A percentile compares a stretch with the other conserved stretches of the same genome.
These are phyloP conservation scores for Charina bottae DNA, from an alignment of 2,113 vertebrate species.

Conservation along the genomic window DNA sequence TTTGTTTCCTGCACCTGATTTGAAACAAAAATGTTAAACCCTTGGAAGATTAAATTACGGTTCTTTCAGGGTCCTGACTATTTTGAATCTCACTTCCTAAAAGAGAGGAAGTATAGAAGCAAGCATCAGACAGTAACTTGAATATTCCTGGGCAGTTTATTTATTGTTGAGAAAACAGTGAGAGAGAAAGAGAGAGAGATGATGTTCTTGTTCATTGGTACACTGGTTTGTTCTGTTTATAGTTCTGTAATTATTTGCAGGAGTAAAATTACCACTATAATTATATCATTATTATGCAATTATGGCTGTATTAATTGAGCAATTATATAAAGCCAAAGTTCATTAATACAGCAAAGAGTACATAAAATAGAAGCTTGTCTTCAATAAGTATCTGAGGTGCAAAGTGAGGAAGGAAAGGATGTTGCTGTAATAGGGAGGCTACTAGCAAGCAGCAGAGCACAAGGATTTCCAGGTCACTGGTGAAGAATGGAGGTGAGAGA, in stretches of 20 bases:
- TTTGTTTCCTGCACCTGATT: not conserved
- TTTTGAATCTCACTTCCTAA: not conserved
- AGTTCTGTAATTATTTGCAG: constrained; percentile 45
- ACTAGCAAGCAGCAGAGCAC: no score
- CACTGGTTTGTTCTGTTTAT: constrained; percentile 28
- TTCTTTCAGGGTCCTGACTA: not conserved
- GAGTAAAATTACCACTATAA: constrained; percentile 38
- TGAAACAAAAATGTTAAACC: constrained; percentile 1
- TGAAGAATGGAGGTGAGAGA: not conserved
- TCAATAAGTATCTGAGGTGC: constrained; percentile 18
- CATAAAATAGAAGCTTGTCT: constrained; percentile 28
- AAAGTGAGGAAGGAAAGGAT: not conserved
- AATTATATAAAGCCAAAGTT: constrained; percentile 30
- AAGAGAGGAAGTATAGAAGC: not conserved
- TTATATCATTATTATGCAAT: constrained; percentile 41
- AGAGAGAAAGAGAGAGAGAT: not conserved
- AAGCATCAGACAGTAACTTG: not conserved
- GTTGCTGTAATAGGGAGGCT: not conserved
- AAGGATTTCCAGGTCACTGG: not conserved
- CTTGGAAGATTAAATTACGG: not conserved
- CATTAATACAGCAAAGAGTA: constrained; percentile 1
- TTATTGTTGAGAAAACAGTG: constrained; percentile 10
- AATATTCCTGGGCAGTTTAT: constrained; percentile 8
- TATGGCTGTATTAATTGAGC: constrained; percentile 35
- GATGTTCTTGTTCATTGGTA: constrained; percentile 33